These are phyloP conservation scores for Acleris sparsana DNA, from an alignment of 2,888 invertebrate species.

Conservation along the genomic window DNA sequence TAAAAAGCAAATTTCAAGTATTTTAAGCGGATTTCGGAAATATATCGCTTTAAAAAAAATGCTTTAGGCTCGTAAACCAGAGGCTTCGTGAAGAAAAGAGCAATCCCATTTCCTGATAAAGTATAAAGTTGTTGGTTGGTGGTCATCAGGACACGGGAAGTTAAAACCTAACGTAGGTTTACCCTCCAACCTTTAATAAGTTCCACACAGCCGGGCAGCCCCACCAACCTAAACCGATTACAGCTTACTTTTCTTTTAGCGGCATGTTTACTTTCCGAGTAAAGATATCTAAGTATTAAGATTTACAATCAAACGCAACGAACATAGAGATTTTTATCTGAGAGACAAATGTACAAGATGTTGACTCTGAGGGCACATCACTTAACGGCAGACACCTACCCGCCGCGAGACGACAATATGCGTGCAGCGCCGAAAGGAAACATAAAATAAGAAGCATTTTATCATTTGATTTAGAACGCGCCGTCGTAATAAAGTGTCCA, in stretches of 20 bases:
- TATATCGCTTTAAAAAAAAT: too few species aligned
- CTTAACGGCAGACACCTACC: constrained; percentile 51
- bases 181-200: too few species aligned
- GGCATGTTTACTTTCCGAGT: background rate
- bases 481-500: constrained; percentile 81
- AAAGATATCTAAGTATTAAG: constrained; percentile 1
- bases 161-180: too few species aligned
- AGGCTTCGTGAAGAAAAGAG: too few species aligned
- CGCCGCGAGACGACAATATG: constrained; percentile 68
- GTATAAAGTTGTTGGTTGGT: too few species aligned
- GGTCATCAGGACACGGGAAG: too few species aligned
- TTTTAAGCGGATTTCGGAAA: too few species aligned
- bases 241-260: background rate
- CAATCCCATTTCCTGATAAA: too few species aligned
- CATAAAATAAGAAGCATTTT: constrained; percentile 81
- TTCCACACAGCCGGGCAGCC: too few species aligned
- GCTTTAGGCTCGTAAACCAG: too few species aligned
- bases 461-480: constrained; percentile 82
- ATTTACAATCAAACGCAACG: constrained; percentile 25
- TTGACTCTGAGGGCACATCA: constrained; percentile 47
- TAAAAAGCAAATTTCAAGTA: too few species aligned
- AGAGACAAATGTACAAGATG: constrained; percentile 44
- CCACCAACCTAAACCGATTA: too few species aligned
- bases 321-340: constrained; percentile 21
- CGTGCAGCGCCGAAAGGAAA: constrained; percentile 70